These are phyloP conservation scores for Typhlomys cinereus DNA, from an alignment of 2,113 vertebrate species.

Conservation along the genomic window DNA sequence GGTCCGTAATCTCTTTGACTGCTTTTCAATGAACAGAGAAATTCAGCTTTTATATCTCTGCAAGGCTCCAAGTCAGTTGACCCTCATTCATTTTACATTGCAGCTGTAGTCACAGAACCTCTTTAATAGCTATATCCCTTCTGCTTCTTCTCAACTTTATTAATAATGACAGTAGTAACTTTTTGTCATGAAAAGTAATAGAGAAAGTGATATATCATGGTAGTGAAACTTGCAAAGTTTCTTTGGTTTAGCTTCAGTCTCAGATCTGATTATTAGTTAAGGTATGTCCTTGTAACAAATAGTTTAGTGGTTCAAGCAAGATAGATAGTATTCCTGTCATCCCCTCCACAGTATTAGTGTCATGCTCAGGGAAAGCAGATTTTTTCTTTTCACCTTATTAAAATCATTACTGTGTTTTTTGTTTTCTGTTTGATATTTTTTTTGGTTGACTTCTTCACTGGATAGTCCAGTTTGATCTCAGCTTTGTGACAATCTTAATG, in stretches of 20 bases:
- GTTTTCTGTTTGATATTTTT: no score
- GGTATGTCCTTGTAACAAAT: rapidly evolving
- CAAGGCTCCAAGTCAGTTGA: background rate
- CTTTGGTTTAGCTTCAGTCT: background rate
- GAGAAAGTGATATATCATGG: background rate
- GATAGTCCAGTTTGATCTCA: no score
- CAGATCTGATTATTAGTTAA: background rate
- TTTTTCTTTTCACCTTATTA: background rate
- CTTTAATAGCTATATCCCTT: background rate
- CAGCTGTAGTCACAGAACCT: background rate
- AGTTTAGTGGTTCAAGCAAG: background rate
- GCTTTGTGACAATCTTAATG: no score
- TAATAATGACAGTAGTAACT: background rate
- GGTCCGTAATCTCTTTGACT: background rate
- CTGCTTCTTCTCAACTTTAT: background rate
- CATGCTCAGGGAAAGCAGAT: background rate
- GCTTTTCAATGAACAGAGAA: background rate
- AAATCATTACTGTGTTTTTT: background rate
- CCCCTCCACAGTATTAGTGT: background rate
- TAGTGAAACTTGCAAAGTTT: background rate
- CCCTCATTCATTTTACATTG: background rate
- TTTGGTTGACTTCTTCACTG: no score
- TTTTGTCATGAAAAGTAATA: background rate
- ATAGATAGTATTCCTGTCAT: background rate
- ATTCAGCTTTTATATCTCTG: conserved; percentile 21